Conservation (phyloP, 2,113 vertebrate genomes). For the Edolisoma coerulescens region DNA sequence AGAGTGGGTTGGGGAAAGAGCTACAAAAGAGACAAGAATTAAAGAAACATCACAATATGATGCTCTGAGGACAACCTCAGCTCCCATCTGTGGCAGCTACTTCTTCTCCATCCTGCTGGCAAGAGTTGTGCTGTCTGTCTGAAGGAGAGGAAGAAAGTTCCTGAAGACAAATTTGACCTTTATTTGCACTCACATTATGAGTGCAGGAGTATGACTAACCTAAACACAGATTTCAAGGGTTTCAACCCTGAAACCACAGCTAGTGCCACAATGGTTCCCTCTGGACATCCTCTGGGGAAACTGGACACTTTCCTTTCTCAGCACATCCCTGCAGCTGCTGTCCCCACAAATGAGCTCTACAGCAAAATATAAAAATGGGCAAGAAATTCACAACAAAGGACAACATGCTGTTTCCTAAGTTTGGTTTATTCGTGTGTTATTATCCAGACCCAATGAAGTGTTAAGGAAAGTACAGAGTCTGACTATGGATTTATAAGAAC, state of each 20-base stretch:
- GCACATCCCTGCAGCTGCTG: background rate
- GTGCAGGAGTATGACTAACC: background rate
- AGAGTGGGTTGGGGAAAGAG: background rate
- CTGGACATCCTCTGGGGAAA: background rate
- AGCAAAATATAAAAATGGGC: background rate
- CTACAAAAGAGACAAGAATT: background rate
- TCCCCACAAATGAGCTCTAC: background rate
- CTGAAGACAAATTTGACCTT: background rate
- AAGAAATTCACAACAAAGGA: background rate
- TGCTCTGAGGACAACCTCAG: background rate
- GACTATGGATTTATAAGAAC: background rate
- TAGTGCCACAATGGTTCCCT: background rate
- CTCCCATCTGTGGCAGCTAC: background rate
- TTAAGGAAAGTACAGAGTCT: background rate
- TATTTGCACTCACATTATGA: background rate
- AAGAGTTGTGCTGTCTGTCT: background rate
- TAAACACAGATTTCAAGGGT: background rate
- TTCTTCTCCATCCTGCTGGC: background rate
- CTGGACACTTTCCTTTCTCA: background rate
- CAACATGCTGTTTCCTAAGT: background rate
- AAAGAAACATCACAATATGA: background rate
- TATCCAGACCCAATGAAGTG: background rate
- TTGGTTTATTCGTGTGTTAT: background rate
- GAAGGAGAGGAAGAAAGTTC: background rate
- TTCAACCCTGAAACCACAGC: background rate